These are phyloP conservation scores for Syritta pipiens DNA, from an alignment of 2,888 invertebrate genomes.

Conservation along the genomic window DNA sequence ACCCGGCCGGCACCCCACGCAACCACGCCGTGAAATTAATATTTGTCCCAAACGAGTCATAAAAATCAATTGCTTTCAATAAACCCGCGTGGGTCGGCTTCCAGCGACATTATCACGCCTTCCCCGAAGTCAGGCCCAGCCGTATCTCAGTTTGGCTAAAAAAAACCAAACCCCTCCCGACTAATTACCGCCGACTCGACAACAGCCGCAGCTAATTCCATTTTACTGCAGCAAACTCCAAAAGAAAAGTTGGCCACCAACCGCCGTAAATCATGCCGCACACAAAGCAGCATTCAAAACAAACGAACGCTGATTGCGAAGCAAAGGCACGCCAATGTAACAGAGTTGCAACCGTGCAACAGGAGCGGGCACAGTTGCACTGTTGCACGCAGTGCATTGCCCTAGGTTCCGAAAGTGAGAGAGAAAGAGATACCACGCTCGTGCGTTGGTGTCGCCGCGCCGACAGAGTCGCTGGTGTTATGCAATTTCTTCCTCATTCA, in stretches of 20 bases:
- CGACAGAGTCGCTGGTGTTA: slow-evolving; percentile 39
- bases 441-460: slow-evolving; percentile 56
- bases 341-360: slow-evolving; percentile 1
- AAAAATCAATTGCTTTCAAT: slow-evolving; percentile 33
- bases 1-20: slow-evolving; percentile 10
- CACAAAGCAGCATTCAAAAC: slow-evolving; percentile 17
- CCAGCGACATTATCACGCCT: neutral
- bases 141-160: slow-evolving; percentile 10
- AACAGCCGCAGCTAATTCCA: slow-evolving; percentile 32
- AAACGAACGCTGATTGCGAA: slow-evolving; percentile 45
- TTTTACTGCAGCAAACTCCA: slow-evolving; percentile 18
- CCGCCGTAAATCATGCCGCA: slow-evolving; percentile 21
- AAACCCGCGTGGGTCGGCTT: slow-evolving; percentile 10
- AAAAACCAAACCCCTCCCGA: slow-evolving; percentile 3
- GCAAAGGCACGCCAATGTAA: neutral
- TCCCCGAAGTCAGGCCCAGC: neutral
- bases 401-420: slow-evolving; percentile 26
- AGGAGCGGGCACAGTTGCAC: slow-evolving; percentile 14
- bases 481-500: slow-evolving; percentile 66
- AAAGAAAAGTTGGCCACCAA: neutral
- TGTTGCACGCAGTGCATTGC: slow-evolving; percentile 39
- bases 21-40: slow-evolving; percentile 5
- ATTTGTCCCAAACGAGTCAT: slow-evolving; percentile 4
- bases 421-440: slow-evolving; percentile 8
- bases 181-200: slow-evolving; percentile 51